phyloP scores from a whole-genome alignment of 2,797 vertebrate species.

The Heliangelus exortis region DNA sequence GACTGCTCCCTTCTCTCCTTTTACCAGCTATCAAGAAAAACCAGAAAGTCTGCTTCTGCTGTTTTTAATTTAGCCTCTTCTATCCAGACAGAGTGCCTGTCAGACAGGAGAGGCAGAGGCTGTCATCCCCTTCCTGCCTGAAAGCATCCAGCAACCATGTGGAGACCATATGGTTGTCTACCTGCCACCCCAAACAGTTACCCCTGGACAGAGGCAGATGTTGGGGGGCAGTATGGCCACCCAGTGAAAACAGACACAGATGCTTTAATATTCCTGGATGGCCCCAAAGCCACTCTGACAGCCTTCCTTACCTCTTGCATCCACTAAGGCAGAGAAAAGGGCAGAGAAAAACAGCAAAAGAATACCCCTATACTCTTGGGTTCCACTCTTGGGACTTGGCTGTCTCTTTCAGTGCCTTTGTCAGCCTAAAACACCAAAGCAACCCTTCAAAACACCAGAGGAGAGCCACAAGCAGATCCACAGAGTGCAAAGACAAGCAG shows the following conservation, averaged over 20 bases:
- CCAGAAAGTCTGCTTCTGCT: slow-evolving; percentile 43
- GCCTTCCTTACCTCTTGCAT: not conserved
- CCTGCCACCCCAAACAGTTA: not conserved
- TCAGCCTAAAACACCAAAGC: not conserved
- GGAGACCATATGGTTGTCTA: not conserved
- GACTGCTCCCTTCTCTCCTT: slow-evolving; percentile 56
- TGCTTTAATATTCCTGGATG: not conserved
- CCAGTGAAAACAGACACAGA: not conserved
- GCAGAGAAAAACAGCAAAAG: not conserved
- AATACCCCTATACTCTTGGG: no score
- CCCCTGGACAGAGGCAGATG: not conserved
- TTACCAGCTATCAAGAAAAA: slow-evolving; percentile 70
- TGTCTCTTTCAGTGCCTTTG: not conserved
- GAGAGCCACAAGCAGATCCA: not conserved
- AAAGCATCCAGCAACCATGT: not conserved
- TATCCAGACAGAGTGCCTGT: not conserved
- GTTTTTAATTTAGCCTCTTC: slow-evolving; percentile 55
- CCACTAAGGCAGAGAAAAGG: not conserved
- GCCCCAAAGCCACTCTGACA: not conserved
- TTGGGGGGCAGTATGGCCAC: not conserved
- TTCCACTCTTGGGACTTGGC: not conserved
- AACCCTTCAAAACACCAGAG: not conserved
- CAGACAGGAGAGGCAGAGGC: slow-evolving; percentile 41
- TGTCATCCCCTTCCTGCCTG: not conserved
- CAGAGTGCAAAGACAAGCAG: not conserved